phyloP scores from a whole-genome alignment of 2,888 invertebrate species.

The Troglohyphantes excavatus region DNA sequence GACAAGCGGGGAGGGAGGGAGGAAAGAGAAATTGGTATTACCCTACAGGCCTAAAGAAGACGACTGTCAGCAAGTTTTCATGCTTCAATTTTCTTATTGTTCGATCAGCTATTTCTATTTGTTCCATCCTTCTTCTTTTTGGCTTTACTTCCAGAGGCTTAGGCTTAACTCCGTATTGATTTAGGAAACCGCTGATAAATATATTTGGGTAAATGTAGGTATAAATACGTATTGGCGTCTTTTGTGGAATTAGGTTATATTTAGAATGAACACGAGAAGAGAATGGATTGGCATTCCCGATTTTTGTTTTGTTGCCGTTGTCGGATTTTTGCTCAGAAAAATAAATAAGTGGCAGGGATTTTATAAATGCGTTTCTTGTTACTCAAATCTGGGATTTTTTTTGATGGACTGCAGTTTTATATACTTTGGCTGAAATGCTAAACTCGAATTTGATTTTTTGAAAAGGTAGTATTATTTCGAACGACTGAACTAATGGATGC shows the following conservation, averaged over 20 bases:
- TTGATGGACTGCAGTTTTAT: no score
- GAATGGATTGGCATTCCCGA: neutral
- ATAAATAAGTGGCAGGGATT: neutral
- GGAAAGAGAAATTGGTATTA: conserved; percentile 53
- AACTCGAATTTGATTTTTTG: no score
- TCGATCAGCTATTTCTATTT: conserved; percentile 55
- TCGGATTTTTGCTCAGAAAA: neutral
- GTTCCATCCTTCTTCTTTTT: conserved; percentile 9
- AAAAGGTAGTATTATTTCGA: no score
- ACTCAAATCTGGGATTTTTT: neutral
- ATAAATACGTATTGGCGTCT: conserved; percentile 43
- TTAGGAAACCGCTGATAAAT: conserved; percentile 63
- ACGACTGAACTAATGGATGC: no score
- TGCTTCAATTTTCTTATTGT: conserved; percentile 63
- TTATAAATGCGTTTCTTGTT: neutral
- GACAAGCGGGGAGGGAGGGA: conserved; percentile 35
- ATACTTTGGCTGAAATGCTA: no score
- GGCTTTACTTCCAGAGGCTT: neutral
- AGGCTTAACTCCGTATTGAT: conserved; percentile 32
- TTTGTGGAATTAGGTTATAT: conserved; percentile 15
- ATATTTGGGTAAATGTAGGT: conserved; percentile 57
- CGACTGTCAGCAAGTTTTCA: conserved; percentile 64
- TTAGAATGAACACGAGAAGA: neutral
- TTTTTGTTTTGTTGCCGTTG: neutral
- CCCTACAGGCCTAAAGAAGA: conserved; percentile 39